These are phyloP conservation scores for Microctenopoma stevenorrisi DNA, from an alignment of 2,797 vertebrate genomes.

Conservation along the genomic window DNA sequence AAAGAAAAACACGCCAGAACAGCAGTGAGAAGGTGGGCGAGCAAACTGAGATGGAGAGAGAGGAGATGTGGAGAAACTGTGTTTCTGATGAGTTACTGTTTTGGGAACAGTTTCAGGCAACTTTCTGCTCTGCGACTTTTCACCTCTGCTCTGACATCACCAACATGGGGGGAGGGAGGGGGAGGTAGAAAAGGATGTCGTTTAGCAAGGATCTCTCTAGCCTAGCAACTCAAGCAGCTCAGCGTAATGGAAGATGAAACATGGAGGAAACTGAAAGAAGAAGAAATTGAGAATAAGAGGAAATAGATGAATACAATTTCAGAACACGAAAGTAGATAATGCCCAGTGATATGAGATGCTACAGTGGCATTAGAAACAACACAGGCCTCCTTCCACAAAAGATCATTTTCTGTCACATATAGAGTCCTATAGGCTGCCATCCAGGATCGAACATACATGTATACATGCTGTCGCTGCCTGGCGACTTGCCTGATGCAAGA, in stretches of 20 bases:
- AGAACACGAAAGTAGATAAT: not conserved
- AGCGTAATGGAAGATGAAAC: constrained; percentile 48
- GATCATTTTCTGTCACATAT: not conserved
- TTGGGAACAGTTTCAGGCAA: constrained; percentile 32
- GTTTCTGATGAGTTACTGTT: constrained; percentile 27
- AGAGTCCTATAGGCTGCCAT: constrained; percentile 7
- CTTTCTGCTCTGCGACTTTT: constrained; percentile 47
- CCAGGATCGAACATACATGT: constrained; percentile 36
- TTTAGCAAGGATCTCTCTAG: constrained; percentile 53
- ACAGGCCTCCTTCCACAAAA: not conserved
- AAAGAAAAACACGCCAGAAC: constrained; percentile 11
- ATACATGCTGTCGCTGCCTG: constrained; percentile 51
- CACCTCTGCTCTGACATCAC: constrained; percentile 45
- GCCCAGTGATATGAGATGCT: not conserved
- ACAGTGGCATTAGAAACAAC: not conserved
- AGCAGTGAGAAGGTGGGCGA: constrained; percentile 21
- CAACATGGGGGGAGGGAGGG: not conserved
- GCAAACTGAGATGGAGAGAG: constrained; percentile 18
- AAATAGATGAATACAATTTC: not conserved
- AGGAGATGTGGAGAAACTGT: constrained; percentile 20
- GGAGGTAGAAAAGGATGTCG: constrained; percentile 41
- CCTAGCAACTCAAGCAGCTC: constrained; percentile 62
- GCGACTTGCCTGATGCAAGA: constrained; percentile 61
- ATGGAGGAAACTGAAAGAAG: not conserved
- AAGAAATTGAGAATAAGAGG: not conserved